phyloP scores from a whole-genome alignment of 2,797 vertebrate species.

The Nothura maculosa region DNA sequence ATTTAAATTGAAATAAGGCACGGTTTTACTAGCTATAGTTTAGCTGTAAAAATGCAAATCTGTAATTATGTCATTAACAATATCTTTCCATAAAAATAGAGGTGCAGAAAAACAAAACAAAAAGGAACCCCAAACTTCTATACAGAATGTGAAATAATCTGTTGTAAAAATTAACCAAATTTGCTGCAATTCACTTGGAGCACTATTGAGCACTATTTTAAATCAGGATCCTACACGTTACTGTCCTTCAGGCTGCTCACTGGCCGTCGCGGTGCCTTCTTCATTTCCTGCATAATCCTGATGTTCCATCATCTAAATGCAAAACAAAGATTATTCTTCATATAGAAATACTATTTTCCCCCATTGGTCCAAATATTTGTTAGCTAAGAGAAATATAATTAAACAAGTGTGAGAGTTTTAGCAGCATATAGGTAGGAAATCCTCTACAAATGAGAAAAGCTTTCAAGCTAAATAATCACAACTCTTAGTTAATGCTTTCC shows the following conservation, averaged over 20 bases:
- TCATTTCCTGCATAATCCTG: slow-evolving; percentile 79
- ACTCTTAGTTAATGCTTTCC: background rate
- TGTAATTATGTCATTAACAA: slow-evolving; percentile 52
- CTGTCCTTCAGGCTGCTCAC: slow-evolving; percentile 70
- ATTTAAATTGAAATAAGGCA: slow-evolving; percentile 82
- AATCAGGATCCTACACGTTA: slow-evolving; percentile 33
- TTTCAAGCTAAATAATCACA: slow-evolving; percentile 21
- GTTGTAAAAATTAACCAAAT: slow-evolving; percentile 64
- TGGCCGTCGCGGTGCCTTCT: slow-evolving; percentile 70
- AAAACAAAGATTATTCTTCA: background rate
- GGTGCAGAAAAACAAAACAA: slow-evolving; percentile 71
- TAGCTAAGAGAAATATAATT: slow-evolving; percentile 49
- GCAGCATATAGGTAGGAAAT: slow-evolving; percentile 12
- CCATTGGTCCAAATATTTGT: slow-evolving; percentile 1
- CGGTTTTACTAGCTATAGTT: slow-evolving; percentile 71
- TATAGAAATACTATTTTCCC: background rate
- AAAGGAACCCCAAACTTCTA: slow-evolving; percentile 49
- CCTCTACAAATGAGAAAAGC: background rate
- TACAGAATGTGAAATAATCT: slow-evolving; percentile 65
- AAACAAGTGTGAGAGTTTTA: slow-evolving; percentile 30
- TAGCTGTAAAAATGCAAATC: slow-evolving; percentile 71
- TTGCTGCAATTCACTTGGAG: slow-evolving; percentile 52
- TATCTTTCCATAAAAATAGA: slow-evolving; percentile 80
- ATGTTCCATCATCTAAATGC: slow-evolving; percentile 82
- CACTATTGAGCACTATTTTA: slow-evolving; percentile 60